Conservation (phyloP, 2,113 vertebrate species). For the western clawed frog (Xenopus tropicalis) region DNA sequence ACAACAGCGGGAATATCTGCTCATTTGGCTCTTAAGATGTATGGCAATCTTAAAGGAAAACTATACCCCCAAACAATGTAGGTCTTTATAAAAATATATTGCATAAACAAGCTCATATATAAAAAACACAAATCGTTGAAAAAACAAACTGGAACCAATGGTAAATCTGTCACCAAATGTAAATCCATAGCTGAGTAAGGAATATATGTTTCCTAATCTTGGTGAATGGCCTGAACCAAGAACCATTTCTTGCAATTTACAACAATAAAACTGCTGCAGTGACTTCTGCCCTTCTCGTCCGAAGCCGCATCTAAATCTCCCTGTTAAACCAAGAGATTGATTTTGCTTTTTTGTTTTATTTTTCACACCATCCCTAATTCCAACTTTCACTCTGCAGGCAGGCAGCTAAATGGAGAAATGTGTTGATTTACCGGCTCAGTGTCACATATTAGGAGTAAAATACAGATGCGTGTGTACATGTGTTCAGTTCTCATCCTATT, state of each 20-base stretch:
- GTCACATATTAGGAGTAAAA: background rate
- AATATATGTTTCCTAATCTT: constrained; percentile 23
- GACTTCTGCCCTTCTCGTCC: constrained; percentile 15
- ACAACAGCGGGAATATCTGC: no score
- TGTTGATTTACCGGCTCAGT: constrained; percentile 24
- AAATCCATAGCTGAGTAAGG: constrained; percentile 27
- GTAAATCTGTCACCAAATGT: no score
- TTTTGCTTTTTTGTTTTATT: constrained; percentile 44
- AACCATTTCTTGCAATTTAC: constrained; percentile 42
- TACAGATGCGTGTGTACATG: background rate
- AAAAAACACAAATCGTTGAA: no score
- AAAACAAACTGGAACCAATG: no score
- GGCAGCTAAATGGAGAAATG: constrained; percentile 51
- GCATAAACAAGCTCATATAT: no score
- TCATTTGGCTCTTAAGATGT: no score
- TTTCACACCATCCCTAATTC: constrained; percentile 52
- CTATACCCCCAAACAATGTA: no score
- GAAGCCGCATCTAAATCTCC: constrained; percentile 48
- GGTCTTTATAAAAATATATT: no score
- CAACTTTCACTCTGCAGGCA: constrained; percentile 48
- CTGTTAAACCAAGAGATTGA: constrained; percentile 47
- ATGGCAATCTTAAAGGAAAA: no score
- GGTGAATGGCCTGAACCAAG: constrained; percentile 32
- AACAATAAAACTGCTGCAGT: constrained; percentile 38
- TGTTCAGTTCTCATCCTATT: background rate